Conservation (phyloP, 2,797 vertebrate species). For the Amblyopsis hoosieri region DNA sequence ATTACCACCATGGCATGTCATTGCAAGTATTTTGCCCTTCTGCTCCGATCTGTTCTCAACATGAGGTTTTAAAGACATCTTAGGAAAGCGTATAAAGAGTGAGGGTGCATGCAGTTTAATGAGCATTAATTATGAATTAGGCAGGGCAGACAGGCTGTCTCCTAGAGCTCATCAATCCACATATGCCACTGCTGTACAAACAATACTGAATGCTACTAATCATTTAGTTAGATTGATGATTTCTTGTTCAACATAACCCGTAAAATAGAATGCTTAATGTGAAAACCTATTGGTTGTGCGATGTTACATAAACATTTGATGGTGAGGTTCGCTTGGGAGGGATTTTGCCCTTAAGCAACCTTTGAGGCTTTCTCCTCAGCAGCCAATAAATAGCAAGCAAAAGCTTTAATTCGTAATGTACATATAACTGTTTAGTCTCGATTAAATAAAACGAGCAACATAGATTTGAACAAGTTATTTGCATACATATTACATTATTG, state of each 20-base stretch:
- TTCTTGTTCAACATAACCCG: background rate
- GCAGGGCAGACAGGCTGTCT: conserved; percentile 43
- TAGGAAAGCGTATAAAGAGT: conserved; percentile 22
- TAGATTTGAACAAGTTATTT: background rate
- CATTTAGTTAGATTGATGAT: too few species aligned
- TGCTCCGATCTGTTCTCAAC: background rate
- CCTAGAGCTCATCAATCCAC: conserved; percentile 46
- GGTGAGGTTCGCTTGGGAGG: background rate
- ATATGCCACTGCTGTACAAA: too few species aligned
- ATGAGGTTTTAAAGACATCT: background rate
- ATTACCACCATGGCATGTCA: conserved; percentile 19
- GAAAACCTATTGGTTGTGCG: conserved; percentile 39
- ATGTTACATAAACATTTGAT: conserved; percentile 47
- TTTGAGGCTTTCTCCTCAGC: conserved; percentile 38
- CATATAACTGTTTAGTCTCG: conserved; percentile 3
- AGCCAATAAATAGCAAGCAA: conserved; percentile 26
- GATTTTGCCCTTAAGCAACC: conserved; percentile 30
- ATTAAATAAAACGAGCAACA: background rate
- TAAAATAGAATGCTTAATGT: conserved; percentile 43
- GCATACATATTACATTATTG: too few species aligned
- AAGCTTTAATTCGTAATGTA: background rate
- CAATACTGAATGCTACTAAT: too few species aligned
- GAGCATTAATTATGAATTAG: conserved; percentile 73
- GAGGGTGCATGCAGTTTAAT: conserved; percentile 46
- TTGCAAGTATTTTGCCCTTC: conserved; percentile 10